Conservation (phyloP, 2,888 invertebrate species). For the Oligia fasciuncula region DNA sequence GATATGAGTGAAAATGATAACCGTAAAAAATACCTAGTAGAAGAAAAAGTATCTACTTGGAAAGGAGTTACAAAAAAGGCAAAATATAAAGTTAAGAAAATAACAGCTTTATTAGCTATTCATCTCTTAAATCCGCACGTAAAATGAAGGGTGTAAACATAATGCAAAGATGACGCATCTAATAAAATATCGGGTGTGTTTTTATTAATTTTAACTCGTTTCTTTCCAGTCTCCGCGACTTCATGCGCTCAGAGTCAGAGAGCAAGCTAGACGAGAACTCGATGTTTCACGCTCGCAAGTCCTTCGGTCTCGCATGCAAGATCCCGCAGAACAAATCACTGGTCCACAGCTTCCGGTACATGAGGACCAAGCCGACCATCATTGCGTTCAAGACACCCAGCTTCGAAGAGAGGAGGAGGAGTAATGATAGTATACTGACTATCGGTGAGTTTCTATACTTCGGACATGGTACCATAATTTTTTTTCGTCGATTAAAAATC, state of each 20-base stretch:
- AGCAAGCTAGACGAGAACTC: slow-evolving; percentile 93
- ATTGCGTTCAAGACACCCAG: slow-evolving; percentile 96
- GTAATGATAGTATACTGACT: slow-evolving; percentile 90
- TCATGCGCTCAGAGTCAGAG: slow-evolving; percentile 94
- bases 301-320: slow-evolving; percentile 71
- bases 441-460: slow-evolving; percentile 77
- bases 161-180: neutral
- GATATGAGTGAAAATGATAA: neutral
- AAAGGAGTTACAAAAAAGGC: neutral
- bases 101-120: neutral
- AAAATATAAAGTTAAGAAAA: neutral
- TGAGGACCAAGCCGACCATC: slow-evolving; percentile 96
- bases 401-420: slow-evolving; percentile 91
- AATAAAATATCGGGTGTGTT: neutral
- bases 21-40: neutral
- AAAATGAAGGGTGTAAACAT: neutral
- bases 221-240: slow-evolving; percentile 91
- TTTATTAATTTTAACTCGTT: neutral
- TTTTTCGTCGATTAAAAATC: too few species aligned
- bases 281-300: slow-evolving; percentile 81
- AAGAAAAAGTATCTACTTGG: neutral
- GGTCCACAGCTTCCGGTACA: slow-evolving; percentile 96
- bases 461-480: too few species aligned
- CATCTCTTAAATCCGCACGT: too few species aligned
- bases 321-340: slow-evolving; percentile 94